These are phyloP conservation scores for Climacteris rufus DNA, from an alignment of 2,113 vertebrate genomes.

Conservation along the genomic window DNA sequence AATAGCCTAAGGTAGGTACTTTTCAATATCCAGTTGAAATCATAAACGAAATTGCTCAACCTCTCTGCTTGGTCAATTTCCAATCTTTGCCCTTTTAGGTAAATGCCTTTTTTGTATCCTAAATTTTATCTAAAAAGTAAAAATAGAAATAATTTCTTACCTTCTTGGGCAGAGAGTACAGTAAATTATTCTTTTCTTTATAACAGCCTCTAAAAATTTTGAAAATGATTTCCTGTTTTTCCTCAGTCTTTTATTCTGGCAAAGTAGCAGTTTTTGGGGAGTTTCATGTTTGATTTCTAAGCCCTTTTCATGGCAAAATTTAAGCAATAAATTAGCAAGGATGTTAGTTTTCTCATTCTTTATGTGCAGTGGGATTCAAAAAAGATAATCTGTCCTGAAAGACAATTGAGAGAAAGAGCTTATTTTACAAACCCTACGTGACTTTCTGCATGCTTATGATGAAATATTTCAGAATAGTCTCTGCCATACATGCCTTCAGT, in stretches of 20 bases:
- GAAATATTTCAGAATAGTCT: neutral
- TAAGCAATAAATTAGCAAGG: neutral
- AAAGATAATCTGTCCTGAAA: neutral
- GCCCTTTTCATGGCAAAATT: neutral
- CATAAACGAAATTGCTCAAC: neutral
- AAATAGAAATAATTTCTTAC: neutral
- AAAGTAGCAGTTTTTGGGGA: neutral
- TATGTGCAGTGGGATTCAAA: neutral
- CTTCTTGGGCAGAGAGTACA: neutral
- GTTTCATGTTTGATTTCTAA: neutral
- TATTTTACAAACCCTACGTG: neutral
- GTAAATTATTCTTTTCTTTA: neutral
- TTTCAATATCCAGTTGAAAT: neutral
- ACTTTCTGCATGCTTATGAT: neutral
- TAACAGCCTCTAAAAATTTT: neutral
- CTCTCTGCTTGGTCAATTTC: neutral
- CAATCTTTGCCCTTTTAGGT: neutral
- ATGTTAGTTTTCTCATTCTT: neutral
- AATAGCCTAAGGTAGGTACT: neutral
- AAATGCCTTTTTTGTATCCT: fast-evolving
- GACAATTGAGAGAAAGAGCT: neutral
- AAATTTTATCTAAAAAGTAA: neutral
- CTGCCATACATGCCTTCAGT: neutral
- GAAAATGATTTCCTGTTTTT: fast-evolving
- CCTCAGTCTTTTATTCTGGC: neutral